A percentile compares a stretch with the other conserved stretches of the same genome.
These are phyloP conservation scores for Artibeus lituratus DNA, from an alignment of 2,797 vertebrate species.

Conservation along the genomic window DNA sequence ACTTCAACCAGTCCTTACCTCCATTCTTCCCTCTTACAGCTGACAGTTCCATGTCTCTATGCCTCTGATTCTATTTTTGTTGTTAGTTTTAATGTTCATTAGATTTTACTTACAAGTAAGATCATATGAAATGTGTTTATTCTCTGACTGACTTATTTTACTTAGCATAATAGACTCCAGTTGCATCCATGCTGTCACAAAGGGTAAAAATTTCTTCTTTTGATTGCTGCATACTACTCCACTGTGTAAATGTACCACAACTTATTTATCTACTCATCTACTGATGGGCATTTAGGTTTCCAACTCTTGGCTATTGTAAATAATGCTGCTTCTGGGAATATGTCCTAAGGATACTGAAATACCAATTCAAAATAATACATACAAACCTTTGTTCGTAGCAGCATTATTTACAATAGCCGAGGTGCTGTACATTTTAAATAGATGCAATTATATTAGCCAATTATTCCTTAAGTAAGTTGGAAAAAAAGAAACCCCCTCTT, in stretches of 20 bases:
- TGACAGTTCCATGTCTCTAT: neutral
- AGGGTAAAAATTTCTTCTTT: neutral
- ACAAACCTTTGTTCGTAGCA: neutral
- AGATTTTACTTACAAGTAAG: neutral
- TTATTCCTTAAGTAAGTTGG: neutral
- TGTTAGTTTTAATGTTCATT: neutral
- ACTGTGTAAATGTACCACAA: neutral
- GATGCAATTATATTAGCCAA: neutral
- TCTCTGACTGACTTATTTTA: neutral
- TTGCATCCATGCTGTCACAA: neutral
- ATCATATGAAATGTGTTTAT: neutral
- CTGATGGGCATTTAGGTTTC: neutral
- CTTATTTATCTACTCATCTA: neutral
- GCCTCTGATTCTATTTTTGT: neutral
- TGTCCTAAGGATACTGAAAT: neutral
- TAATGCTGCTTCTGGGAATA: neutral
- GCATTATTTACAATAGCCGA: neutral
- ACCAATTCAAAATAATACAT: neutral
- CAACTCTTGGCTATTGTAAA: neutral
- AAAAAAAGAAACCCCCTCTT: neutral
- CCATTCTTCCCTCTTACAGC: neutral
- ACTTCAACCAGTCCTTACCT: neutral
- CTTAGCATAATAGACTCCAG: neutral
- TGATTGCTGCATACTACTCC: neutral
- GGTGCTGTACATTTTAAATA: neutral